Evolutionary conservation across 2,888 invertebrate species (phyloP).

Genomic region (Plebejus anna): DNA sequence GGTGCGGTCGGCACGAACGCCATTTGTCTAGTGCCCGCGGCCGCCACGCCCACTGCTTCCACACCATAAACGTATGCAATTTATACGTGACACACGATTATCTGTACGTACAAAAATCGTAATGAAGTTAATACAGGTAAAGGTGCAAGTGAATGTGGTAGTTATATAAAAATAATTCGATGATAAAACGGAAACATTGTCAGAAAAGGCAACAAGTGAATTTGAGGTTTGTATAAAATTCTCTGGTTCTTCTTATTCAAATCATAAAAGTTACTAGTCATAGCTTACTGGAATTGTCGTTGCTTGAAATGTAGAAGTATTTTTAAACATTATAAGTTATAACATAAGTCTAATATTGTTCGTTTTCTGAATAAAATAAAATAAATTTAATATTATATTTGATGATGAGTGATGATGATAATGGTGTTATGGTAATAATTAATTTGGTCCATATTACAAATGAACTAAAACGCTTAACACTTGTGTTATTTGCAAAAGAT

Average conservation of each 20-base stretch:
- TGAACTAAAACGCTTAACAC: constrained; percentile 21
- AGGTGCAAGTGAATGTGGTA: not conserved
- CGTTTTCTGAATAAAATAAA: too few relatives aligned
- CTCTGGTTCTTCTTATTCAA: too few relatives aligned
- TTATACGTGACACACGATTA: constrained; percentile 20
- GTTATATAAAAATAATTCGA: not conserved
- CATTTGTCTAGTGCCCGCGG: constrained; percentile 70
- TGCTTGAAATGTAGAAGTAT: too few relatives aligned
- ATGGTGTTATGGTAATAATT: not conserved
- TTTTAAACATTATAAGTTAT: too few relatives aligned
- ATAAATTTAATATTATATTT: not conserved
- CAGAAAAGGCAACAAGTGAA: not conserved
- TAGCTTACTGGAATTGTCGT: too few relatives aligned
- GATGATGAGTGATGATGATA: not conserved
- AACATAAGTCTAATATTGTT: too few relatives aligned
- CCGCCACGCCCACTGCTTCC: constrained; percentile 71
- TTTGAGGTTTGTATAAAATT: too few relatives aligned
- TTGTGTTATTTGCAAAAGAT: constrained; percentile 9
- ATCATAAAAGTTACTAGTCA: too few relatives aligned
- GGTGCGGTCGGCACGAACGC: constrained; percentile 73
- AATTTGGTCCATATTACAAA: constrained; percentile 16
- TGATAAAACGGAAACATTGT: not conserved
- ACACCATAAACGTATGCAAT: constrained; percentile 42
- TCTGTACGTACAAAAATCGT: not conserved
- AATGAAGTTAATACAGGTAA: not conserved